These are phyloP conservation scores for Agelas oroides DNA, from an alignment of 37 sponge, comb jelly and placozoan genomes.

Conservation along the genomic window DNA sequence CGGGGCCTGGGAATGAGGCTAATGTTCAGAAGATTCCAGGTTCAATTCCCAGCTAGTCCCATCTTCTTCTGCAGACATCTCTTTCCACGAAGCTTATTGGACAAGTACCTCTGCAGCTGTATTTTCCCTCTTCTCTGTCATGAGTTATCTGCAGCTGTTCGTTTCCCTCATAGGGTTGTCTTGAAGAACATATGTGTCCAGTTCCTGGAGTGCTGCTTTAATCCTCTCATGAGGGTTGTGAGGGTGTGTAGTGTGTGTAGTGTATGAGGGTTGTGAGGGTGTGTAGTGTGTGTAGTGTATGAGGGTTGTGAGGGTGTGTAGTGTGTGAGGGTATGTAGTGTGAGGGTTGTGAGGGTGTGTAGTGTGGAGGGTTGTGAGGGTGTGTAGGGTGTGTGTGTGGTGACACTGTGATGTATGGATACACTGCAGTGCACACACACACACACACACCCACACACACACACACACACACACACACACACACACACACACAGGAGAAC, in stretches of 20 bases:
- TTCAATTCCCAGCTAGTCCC: no score
- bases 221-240: conserved; percentile 86
- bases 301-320: conserved; percentile 75
- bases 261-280: not conserved
- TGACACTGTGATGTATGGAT: no score
- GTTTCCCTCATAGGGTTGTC: conserved; percentile 33
- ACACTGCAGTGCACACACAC: not conserved
- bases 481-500: conserved; percentile 68
- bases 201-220: conserved; percentile 92
- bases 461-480: not conserved
- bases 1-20: no score
- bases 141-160: no score
- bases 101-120: no score
- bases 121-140: no score
- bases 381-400: not conserved
- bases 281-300: conserved; percentile 17
- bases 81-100: no score
- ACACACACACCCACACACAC: conserved; percentile 11
- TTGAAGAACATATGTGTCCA: conserved; percentile 80
- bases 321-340: not conserved
- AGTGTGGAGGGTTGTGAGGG: not conserved
- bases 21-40: no score
- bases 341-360: conserved; percentile 80
- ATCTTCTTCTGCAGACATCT: no score
- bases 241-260: conserved; percentile 38